Base-by-base conservation (phyloP, 2,888 invertebrate genomes). In the Leptopterna dolabrata region DNA sequence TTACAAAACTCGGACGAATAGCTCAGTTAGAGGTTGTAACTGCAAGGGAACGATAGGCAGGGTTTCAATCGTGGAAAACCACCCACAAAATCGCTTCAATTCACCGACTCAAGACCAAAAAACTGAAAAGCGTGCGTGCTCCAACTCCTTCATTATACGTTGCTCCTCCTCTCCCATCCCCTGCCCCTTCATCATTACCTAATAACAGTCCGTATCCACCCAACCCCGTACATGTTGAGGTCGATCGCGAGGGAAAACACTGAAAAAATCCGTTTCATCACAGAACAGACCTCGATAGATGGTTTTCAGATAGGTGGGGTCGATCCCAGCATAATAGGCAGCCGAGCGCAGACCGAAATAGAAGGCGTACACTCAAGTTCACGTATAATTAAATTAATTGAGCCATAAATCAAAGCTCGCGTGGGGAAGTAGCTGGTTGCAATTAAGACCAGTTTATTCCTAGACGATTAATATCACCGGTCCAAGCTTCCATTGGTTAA, bases 361-460 rank as follows among this genome's bases (percentile, higher is more conserved):
- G 24, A 78, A 45, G 45, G 43, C 78, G 27, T 78, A 19, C 55
- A 55, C 83, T 70, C 70, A 63, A 63, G 83, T 86, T 86, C 51
- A 76, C 36, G 76, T 86, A 76, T 86, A 86, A 86, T 86, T 86
- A 86, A 86, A 86, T 86, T 86, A 86, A 86, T 86, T 86, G 86
- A 86, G 86, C 86, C 24, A 86, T 86, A 86, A 86, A 86, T 86
- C 86, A 86, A 86, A 76, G 47, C 86, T 86, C 76, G 86, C 86
- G 86, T 86, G 86, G 85, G 81, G 81, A 81, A 81, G 83, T 83
- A 63, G 83, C 83, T 83, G 70, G 83, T 55, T 83, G 83, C 83
- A 83, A 83, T 83, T 83, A 83, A 70, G 70, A 36, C 83, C 83
- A 70, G 70, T 83, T 83, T 83, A 83, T 83, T 70, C 70, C 83